A percentile compares a stretch with the other conserved stretches of the same genome.
These are phyloP conservation scores for Melozone crissalis DNA, from an alignment of 2,113 vertebrate genomes.

Conservation along the genomic window DNA sequence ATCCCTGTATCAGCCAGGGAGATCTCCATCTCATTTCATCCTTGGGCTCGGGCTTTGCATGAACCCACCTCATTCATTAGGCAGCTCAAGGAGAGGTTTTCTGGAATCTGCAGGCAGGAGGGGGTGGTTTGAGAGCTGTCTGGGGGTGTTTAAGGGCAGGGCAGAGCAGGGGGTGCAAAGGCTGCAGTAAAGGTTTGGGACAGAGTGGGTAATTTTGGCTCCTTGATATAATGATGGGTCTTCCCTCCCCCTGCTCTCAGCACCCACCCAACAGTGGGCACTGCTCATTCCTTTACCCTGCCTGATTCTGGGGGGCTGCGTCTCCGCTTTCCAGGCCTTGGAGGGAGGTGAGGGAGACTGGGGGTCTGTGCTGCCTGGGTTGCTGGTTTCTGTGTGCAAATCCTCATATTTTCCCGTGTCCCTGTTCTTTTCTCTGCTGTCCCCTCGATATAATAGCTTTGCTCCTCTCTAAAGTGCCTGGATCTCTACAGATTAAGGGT, in stretches of 20 bases:
- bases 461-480: conserved; percentile 39
- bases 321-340: background rate
- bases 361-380: background rate
- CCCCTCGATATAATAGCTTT: conserved; percentile 45
- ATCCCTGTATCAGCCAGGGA: background rate
- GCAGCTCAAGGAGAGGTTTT: background rate
- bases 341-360: background rate
- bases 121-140: background rate
- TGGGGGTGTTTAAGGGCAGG: background rate
- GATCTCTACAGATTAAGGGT: conserved; percentile 52
- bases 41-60: background rate
- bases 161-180: background rate
- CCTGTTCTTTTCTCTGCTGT: background rate
- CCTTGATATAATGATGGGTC: background rate
- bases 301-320: background rate
- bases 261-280: fast-evolving
- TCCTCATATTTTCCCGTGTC: background rate
- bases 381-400: background rate
- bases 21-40: background rate
- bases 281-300: background rate
- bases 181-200: fast-evolving
- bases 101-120: background rate
- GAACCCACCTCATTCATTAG: background rate
- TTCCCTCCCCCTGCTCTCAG: background rate
- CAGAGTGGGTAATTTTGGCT: fast-evolving